Evolutionary conservation across 2,888 invertebrate genomes (phyloP).

Genomic region (Philhelius pedissequus): DNA sequence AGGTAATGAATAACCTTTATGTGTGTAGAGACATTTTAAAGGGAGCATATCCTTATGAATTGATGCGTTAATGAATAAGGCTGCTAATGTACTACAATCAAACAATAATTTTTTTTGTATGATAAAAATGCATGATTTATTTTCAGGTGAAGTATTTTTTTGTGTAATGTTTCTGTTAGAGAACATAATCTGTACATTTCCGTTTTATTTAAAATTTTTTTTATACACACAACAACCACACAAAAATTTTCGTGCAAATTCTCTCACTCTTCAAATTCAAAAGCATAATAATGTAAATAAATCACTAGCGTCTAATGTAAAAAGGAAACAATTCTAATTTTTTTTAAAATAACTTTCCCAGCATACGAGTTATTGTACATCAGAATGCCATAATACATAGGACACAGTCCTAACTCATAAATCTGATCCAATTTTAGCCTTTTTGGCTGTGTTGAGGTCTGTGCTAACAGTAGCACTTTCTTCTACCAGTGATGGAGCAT

Average conservation of each 20-base stretch:
- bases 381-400: not conserved
- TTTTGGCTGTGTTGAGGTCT: conserved; percentile 26
- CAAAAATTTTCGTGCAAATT: conserved; percentile 17
- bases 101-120: not conserved
- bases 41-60: too few species aligned
- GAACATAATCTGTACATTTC: conserved; percentile 11
- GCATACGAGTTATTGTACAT: not conserved
- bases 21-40: too few species aligned
- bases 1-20: too few species aligned
- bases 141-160: conserved; percentile 40
- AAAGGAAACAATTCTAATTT: conserved; percentile 3
- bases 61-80: too few species aligned
- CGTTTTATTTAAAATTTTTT: not conserved
- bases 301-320: conserved; percentile 18
- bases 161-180: conserved; percentile 13
- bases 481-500: conserved; percentile 8
- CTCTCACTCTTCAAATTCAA: conserved; percentile 41
- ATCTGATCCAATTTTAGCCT: conserved; percentile 46
- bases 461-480: not conserved
- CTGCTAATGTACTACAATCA: too few species aligned
- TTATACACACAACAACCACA: conserved; percentile 1
- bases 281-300: conserved; percentile 35
- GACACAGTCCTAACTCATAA: not conserved
- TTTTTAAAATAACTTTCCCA: conserved; percentile 7
- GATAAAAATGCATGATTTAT: conserved; percentile 51